Evolutionary conservation across 2,797 vertebrate genomes (phyloP).

Genomic region (Xenops minutus): DNA sequence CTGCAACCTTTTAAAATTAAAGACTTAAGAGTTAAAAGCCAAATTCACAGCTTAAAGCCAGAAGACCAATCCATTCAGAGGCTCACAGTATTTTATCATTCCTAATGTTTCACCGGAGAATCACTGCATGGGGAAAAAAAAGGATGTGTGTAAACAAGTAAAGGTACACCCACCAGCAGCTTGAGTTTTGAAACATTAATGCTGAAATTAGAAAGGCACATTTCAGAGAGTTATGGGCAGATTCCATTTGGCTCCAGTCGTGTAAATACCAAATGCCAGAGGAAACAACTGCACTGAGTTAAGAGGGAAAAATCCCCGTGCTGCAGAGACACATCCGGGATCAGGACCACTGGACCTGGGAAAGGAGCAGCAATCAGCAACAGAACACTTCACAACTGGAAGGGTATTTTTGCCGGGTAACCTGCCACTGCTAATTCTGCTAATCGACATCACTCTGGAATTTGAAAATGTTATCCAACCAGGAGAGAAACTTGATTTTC

Average conservation of each 20-base stretch:
- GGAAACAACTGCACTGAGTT: background rate
- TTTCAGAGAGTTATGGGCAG: constrained; percentile 7
- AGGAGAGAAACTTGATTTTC: constrained; percentile 63
- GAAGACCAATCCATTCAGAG: background rate
- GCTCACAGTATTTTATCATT: background rate
- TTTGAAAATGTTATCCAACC: constrained; percentile 48
- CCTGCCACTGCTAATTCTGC: constrained; percentile 47
- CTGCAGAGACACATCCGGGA: rapidly evolving
- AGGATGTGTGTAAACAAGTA: background rate
- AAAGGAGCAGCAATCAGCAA: background rate
- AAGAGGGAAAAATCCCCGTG: background rate
- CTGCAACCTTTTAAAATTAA: background rate
- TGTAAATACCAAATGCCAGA: constrained; percentile 32
- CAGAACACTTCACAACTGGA: background rate
- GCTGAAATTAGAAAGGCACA: constrained; percentile 36
- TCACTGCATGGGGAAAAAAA: background rate
- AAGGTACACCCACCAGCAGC: background rate
- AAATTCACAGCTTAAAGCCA: background rate
- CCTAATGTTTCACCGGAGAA: background rate
- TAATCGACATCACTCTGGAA: constrained; percentile 46
- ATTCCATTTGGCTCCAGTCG: constrained; percentile 29
- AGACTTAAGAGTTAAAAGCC: background rate
- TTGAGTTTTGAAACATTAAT: constrained; percentile 27
- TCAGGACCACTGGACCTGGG: rapidly evolving
- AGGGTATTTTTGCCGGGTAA: background rate